Percentiles rank a stretch among this genome's conserved stretches.
These are phyloP conservation scores for Cheirogaleus major DNA, from an alignment of 2,797 vertebrate species.

Conservation along the genomic window DNA sequence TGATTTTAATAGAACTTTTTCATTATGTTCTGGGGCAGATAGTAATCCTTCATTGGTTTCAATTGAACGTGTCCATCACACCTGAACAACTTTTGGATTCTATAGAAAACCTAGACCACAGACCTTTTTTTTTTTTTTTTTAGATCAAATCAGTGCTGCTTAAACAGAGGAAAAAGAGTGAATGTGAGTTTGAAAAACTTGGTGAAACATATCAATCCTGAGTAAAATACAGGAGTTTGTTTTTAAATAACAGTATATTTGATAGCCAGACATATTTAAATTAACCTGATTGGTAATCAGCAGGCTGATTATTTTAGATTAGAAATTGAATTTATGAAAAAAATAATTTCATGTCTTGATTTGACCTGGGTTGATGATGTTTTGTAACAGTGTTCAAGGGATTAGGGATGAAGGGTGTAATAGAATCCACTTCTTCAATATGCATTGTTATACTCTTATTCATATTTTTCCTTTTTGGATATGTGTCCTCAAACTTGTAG, in stretches of 20 bases:
- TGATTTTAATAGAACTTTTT: constrained; percentile 76
- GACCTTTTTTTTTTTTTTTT: not conserved
- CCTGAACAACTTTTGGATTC: constrained; percentile 54
- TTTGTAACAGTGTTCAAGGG: not conserved
- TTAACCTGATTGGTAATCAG: not conserved
- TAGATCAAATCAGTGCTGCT: constrained; percentile 10
- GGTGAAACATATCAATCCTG: not conserved
- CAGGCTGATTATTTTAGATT: constrained; percentile 2
- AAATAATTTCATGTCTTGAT: not conserved
- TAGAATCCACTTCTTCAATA: not conserved
- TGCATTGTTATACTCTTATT: not conserved
- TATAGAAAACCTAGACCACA: constrained; percentile 49
- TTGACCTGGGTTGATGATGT: not conserved
- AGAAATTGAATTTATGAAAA: not conserved
- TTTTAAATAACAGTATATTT: not conserved
- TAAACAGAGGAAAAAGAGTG: not conserved
- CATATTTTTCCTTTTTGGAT: constrained; percentile 4
- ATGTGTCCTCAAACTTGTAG: not conserved
- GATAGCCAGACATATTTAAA: not conserved
- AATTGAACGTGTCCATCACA: constrained; percentile 59
- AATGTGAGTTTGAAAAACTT: not conserved
- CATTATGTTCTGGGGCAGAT: constrained; percentile 55
- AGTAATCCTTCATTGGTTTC: constrained; percentile 67
- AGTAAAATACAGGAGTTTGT: constrained; percentile 31
- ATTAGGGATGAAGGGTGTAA: not conserved